These are phyloP conservation scores for Zele albiditarsus DNA, from an alignment of 2,888 invertebrate species.

Conservation along the genomic window DNA sequence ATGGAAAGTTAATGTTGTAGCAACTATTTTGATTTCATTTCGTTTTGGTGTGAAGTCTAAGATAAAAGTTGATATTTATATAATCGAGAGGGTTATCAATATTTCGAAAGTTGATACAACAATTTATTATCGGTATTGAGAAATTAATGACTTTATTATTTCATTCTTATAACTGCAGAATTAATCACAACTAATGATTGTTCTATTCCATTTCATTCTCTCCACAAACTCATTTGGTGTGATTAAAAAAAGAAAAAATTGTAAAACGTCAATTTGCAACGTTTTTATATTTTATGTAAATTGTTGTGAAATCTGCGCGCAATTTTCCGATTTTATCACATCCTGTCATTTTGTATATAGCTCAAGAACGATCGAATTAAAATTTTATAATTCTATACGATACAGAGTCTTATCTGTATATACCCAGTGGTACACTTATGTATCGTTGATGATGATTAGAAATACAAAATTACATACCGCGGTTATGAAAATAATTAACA, in stretches of 20 bases:
- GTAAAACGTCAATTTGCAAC: constrained; percentile 30
- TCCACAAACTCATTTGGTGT: background rate
- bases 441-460: constrained; percentile 9
- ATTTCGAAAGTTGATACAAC: no score
- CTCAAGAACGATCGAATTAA: constrained; percentile 38
- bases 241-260: background rate
- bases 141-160: no score
- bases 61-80: no score
- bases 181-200: background rate
- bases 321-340: constrained; percentile 36
- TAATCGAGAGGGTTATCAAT: no score
- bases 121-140: no score
- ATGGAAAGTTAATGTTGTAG: no score
- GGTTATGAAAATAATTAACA: background rate
- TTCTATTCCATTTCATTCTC: background rate
- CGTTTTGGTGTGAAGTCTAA: no score
- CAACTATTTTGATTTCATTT: no score
- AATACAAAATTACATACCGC: constrained; percentile 12
- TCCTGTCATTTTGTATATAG: constrained; percentile 24
- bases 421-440: background rate
- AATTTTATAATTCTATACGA: constrained; percentile 33
- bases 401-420: constrained; percentile 17
- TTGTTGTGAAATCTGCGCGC: background rate
- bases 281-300: constrained; percentile 20
- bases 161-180: background rate